Conservation (phyloP, 2,888 invertebrate species). For the Drosophila flavopinicola region DNA sequence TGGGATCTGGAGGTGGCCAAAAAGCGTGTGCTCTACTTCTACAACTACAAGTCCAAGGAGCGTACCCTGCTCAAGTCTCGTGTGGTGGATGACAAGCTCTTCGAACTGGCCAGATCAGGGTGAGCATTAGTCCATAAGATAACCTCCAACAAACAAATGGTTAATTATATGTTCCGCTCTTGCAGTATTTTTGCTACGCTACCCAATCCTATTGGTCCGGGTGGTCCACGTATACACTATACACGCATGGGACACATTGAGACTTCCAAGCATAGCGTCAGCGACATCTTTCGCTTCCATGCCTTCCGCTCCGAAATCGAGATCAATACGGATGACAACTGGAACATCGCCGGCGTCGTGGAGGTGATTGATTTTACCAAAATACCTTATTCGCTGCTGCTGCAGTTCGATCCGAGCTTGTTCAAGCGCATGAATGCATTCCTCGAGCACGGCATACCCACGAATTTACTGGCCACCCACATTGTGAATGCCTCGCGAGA, state of each 20-base stretch:
- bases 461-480: slow-evolving; percentile 77
- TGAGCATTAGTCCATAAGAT: slow-evolving; percentile 40
- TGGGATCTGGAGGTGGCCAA: slow-evolving; percentile 86
- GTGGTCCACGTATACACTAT: slow-evolving; percentile 85
- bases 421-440: slow-evolving; percentile 79
- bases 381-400: slow-evolving; percentile 76
- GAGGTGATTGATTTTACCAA: slow-evolving; percentile 86
- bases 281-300: slow-evolving; percentile 79
- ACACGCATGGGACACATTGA: slow-evolving; percentile 85
- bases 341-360: slow-evolving; percentile 85
- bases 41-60: slow-evolving; percentile 84
- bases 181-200: slow-evolving; percentile 78
- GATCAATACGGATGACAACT: slow-evolving; percentile 86
- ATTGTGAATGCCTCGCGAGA: slow-evolving; percentile 80
- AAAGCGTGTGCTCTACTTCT: slow-evolving; percentile 86
- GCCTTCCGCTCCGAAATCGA: slow-evolving; percentile 79
- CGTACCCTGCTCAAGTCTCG: slow-evolving; percentile 85
- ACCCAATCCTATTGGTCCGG: slow-evolving; percentile 82
- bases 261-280: slow-evolving; percentile 72
- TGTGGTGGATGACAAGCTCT: slow-evolving; percentile 73
- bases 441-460: slow-evolving; percentile 76
- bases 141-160: neutral
- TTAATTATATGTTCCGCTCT: neutral
- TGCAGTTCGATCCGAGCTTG: slow-evolving; percentile 76
- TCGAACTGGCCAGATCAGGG: slow-evolving; percentile 78